These are phyloP conservation scores for Tetranychus truncatus DNA, from an alignment of 2,888 invertebrate genomes.

Conservation along the genomic window DNA sequence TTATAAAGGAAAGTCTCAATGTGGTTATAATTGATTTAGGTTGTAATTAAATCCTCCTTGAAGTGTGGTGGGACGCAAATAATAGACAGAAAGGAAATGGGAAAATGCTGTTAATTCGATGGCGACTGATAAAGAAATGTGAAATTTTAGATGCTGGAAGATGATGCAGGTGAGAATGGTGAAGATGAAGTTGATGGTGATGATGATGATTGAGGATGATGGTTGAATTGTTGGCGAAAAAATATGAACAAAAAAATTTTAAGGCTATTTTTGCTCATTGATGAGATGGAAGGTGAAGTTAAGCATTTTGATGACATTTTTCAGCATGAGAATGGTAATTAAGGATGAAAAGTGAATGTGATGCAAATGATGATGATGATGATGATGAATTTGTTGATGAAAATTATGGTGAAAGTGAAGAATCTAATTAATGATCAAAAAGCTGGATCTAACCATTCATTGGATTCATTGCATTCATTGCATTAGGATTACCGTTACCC, in stretches of 20 bases:
- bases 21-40: neutral
- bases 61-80: neutral
- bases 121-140: neutral
- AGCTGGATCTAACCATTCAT: neutral
- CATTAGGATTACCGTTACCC: neutral
- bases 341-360: neutral
- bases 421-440: neutral
- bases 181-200: neutral
- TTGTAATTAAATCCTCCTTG: neutral
- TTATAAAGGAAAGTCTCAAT: neutral
- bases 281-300: neutral
- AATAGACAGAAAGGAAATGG: neutral
- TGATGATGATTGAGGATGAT: neutral
- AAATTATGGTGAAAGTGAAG: neutral
- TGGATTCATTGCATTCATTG: neutral
- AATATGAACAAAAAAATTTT: neutral
- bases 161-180: neutral
- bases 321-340: neutral
- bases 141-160: too few relatives aligned
- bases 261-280: neutral
- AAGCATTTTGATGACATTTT: neutral
- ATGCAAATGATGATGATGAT: constrained; percentile 3
- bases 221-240: neutral
- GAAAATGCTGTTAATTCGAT: neutral
- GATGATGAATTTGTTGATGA: neutral